phyloP scores from a whole-genome alignment of 2,888 invertebrate genomes.

The Lasioglossum pauxillum region DNA sequence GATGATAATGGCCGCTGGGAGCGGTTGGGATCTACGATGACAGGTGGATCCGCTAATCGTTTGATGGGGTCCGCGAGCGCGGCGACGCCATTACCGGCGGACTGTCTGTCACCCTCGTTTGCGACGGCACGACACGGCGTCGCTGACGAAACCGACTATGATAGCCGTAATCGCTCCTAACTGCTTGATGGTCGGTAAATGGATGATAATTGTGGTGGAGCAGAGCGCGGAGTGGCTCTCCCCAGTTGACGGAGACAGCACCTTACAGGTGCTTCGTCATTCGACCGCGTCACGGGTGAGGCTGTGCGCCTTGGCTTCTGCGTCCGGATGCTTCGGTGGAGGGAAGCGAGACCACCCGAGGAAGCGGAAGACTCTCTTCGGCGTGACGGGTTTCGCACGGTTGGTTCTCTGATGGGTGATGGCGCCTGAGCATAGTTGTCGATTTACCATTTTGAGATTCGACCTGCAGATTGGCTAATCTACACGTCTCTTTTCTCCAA shows the following conservation, averaged over 20 bases:
- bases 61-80: constrained; percentile 71
- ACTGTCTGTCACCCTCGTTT: constrained; percentile 70
- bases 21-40: constrained; percentile 81
- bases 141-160: constrained; percentile 80
- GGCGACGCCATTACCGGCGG: constrained; percentile 62
- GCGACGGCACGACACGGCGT: constrained; percentile 50
- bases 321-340: not conserved
- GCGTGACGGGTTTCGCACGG: constrained; percentile 43
- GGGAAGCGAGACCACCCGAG: constrained; percentile 35
- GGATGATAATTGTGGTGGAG: constrained; percentile 80
- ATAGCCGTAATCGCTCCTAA: constrained; percentile 82
- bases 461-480: not conserved
- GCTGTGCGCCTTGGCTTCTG: not conserved
- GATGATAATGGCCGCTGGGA: constrained; percentile 79
- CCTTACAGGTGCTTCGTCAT: constrained; percentile 71
- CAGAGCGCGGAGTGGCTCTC: constrained; percentile 48
- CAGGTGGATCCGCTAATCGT: constrained; percentile 83
- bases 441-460: not conserved
- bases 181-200: constrained; percentile 83
- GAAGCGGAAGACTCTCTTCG: constrained; percentile 39
- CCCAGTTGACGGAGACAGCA: constrained; percentile 30
- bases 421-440: not conserved
- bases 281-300: constrained; percentile 44
- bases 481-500: too few species aligned
- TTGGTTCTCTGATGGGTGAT: not conserved